Base-by-base conservation (phyloP, 1,140 invertebrate genomes). In the Lordiphosa collinella region DNA sequence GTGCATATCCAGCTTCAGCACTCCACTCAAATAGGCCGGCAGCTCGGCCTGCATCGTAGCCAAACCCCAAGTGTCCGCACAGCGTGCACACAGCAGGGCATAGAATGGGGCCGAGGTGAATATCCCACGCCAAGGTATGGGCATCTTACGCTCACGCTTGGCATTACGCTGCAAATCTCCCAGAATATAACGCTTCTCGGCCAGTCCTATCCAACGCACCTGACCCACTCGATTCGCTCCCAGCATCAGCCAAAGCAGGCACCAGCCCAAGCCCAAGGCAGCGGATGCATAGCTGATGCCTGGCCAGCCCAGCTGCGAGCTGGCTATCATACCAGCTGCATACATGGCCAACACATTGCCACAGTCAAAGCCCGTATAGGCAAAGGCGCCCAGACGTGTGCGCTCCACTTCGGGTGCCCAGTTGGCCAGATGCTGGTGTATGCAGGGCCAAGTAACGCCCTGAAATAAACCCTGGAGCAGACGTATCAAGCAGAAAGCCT, bases 21-120 rank as follows among this genome's bases (percentile, higher is more conserved):
- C 93, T 46, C 93, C 91, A n/a, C 93, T 93, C 91, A 99, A 93
- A 80, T 97, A 99, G 0, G 93, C 94, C 0, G 98, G 98, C 80
- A 99, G 93, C 89, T 97, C 93, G 0, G 96, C 97, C 32, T 99
- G 90, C 51, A 99, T 91, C 2, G 95, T 98, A 91, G 96, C 98
- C 88, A 96, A 96, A 1, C 96, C 96, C 97, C 96, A 99, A 78
- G 96, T 96, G 76, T 97, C 95, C 0, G 95, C 94, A 82, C 95
- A 95, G 76, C 98, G 96, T 0, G 92, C 93, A 1, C 96, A 90
- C 11, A 96, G 91, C n/a, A 98, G 90, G 0, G 96, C 94, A 93
- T 94, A 96, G 54, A 98, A 93, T 1, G 97, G 95, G 2, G 93
- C 55, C 4, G 95, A 96, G 0, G 91, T 94, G 0, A 95, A 90